Base-by-base conservation (phyloP, 2,113 vertebrate genomes). In the Sylvilagus bachmani region DNA sequence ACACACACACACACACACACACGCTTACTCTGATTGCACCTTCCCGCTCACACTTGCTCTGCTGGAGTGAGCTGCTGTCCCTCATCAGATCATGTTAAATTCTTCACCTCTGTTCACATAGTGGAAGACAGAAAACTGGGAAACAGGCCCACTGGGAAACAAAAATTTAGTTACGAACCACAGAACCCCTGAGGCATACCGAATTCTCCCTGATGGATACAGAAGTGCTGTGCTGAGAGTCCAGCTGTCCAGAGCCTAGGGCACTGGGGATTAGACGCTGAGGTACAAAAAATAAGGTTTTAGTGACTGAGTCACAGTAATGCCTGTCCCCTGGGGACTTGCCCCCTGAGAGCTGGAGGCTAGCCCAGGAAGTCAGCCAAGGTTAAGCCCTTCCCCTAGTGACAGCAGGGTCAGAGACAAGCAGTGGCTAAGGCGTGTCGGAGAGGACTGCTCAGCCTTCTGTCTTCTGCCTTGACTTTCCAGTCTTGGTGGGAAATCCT, bases 1-100 rank as follows among this genome's bases (percentile, higher is more conserved):
- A 12, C 0, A 0, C 19, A 3, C 19, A 1, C 53, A 17, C 12
- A 4, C 33, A 2, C 2, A 3, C 25, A 19, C 8, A 3, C 13
- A 17, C 27, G 8, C 3, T 70, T 9, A 44, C 66, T 70, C 31
- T 27, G 14, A 51, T 70, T 21, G 4, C 19, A 71, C 85, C 62
- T 84, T 31, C 36, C 31, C 25, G 38, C 49, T 31, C 80, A 51
- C 17, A 75, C 10, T 36, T 58, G 33, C 29, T 53, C 24, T 51
- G 5, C 67, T 53, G 33, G 14, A 12, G 5, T 61, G 58, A 62
- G 44, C 36, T 49, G 36, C 73, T 86, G 2, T 73, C 78, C 53
- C 51, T 53, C 24, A 51, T 55, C 16, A 27, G 31, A 67, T 44
- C 1, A 53, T 71, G 44, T 44, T 81, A 10, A 17, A 13, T 66